Conservation (phyloP, 2,888 invertebrate genomes). For the Drosophila hawaiiensis region DNA sequence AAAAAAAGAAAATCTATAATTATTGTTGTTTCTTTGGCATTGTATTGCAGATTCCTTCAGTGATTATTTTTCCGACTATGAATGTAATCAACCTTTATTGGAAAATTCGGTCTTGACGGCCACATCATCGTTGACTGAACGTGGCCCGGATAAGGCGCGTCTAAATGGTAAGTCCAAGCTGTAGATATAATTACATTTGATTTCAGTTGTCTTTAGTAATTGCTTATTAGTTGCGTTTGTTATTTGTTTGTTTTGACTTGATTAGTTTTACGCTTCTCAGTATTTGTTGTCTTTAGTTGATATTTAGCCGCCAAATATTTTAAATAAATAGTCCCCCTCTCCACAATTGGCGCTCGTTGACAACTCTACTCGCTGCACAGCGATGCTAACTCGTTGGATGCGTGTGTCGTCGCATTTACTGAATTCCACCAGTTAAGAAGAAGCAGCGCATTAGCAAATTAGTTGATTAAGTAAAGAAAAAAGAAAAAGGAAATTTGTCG, state of each 20-base stretch:
- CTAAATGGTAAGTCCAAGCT: constrained; percentile 90
- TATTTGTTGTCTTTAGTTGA: constrained; percentile 22
- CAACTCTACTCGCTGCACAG: constrained; percentile 33
- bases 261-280: constrained; percentile 28
- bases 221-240: constrained; percentile 21
- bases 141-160: constrained; percentile 94
- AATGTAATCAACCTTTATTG: constrained; percentile 93
- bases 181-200: neutral
- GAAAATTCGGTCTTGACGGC: constrained; percentile 91
- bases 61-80: constrained; percentile 87
- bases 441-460: constrained; percentile 34
- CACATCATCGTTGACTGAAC: constrained; percentile 91
- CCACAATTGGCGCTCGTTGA: constrained; percentile 23
- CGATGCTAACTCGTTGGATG: constrained; percentile 41
- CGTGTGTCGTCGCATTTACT: constrained; percentile 30
- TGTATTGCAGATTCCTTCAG: constrained; percentile 81
- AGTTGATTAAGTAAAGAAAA: constrained; percentile 48
- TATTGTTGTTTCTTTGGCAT: constrained; percentile 12
- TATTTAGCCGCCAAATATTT: constrained; percentile 41
- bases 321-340: constrained; percentile 9
- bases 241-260: constrained; percentile 32
- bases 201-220: constrained; percentile 14
- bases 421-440: constrained; percentile 40
- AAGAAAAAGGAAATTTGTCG: neutral
- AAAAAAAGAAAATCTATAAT: neutral